A percentile compares a stretch with the other conserved stretches of the same genome.
phyloP scores from a whole-genome alignment of 2,113 vertebrate genomes.

The Apus apus region DNA sequence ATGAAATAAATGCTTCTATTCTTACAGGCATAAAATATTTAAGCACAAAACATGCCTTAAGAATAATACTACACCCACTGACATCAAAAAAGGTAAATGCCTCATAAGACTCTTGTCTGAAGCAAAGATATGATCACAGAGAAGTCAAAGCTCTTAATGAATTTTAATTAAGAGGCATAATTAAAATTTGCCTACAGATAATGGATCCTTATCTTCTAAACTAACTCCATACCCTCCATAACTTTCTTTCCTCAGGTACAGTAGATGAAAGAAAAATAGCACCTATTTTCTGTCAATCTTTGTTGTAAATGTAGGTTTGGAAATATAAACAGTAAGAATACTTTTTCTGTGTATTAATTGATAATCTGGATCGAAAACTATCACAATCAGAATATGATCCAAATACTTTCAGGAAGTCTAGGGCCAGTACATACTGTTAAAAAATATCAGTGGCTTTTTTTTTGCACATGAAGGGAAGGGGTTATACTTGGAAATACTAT shows the following conservation, averaged over 20 bases:
- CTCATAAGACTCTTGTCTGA: not conserved
- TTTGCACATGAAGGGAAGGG: fast-evolving
- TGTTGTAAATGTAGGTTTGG: not conserved
- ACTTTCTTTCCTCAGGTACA: not conserved
- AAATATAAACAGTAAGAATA: not conserved
- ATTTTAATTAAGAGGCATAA: not conserved
- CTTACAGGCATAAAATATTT: not conserved
- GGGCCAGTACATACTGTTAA: not conserved
- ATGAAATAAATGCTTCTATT: not conserved
- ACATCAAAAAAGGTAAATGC: not conserved
- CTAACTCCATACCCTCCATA: not conserved
- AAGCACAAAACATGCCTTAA: not conserved
- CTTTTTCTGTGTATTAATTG: not conserved
- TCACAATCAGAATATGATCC: not conserved
- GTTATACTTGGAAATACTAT: not conserved
- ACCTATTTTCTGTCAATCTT: not conserved
- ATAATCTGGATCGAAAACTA: not conserved
- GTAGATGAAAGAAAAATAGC: not conserved
- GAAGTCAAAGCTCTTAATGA: not conserved
- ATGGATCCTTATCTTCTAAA: not conserved
- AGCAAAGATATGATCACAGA: not conserved
- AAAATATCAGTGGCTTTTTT: not conserved
- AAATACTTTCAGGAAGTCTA: not conserved
- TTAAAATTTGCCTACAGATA: not conserved
- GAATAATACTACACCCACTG: not conserved